These are phyloP conservation scores for Atherinomorus stipes DNA, from an alignment of 2,113 vertebrate genomes.

Conservation along the genomic window DNA sequence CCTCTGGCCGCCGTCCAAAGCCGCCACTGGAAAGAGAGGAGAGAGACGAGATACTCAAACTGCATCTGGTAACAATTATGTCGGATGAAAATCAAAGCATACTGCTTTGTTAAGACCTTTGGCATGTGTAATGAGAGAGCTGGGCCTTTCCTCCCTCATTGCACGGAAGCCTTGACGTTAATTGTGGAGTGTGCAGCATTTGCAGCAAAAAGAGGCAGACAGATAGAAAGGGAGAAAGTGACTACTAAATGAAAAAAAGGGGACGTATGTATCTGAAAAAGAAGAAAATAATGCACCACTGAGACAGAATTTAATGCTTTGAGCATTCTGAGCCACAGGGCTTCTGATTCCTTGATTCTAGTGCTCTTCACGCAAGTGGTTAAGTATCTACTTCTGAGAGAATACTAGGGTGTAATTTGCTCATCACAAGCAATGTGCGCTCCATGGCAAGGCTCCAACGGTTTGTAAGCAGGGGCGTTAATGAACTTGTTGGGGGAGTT, in stretches of 20 bases:
- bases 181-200: constrained; percentile 66
- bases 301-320: constrained; percentile 43
- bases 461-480: constrained; percentile 57
- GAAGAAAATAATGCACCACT: constrained; percentile 48
- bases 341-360: constrained; percentile 72
- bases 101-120: constrained; percentile 77
- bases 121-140: constrained; percentile 75
- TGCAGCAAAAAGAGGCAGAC: constrained; percentile 13
- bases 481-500: constrained; percentile 59
- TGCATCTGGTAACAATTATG: constrained; percentile 86
- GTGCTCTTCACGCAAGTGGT: constrained; percentile 74
- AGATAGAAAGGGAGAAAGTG: constrained; percentile 28
- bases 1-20: constrained; percentile 78
- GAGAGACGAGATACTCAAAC: constrained; percentile 79
- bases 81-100: constrained; percentile 76
- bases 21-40: constrained; percentile 72
- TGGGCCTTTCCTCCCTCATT: constrained; percentile 61
- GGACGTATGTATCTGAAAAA: constrained; percentile 35
- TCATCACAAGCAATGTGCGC: constrained; percentile 52
- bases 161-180: constrained; percentile 69
- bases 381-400: constrained; percentile 73
- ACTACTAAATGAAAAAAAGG: constrained; percentile 30
- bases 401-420: constrained; percentile 73
- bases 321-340: constrained; percentile 48
- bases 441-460: constrained; percentile 56